Base-by-base conservation (phyloP, 2,888 invertebrate species). In the Trachelus iudaicus region DNA sequence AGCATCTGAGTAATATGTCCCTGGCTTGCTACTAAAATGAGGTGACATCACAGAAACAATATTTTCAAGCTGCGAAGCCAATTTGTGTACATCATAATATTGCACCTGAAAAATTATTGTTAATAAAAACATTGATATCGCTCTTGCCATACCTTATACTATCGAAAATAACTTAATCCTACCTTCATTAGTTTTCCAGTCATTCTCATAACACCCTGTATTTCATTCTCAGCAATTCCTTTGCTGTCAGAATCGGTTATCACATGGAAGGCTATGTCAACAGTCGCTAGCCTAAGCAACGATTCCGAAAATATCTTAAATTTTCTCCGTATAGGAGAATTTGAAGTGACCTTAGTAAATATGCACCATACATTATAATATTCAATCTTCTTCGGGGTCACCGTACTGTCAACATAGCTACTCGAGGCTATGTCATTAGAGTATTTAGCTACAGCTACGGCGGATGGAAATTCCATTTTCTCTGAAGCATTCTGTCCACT, bases 1-100 rank as follows among this genome's bases (percentile, higher is more conserved):
- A 1, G 95, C 94, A 91, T 96, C 95, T 84, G 95, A 95, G 89
- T 96, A 97, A 87, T 97, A 96, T 4, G 95, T 94, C 77, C 94
- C 95, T 73, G 95, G 94, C 85, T 94, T 94, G 78, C 94, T 94
- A 86, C 94, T 95, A 91, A 97, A 96, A 88, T 94, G 94, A 11
- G 94, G 94, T 82, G 94, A 95, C 94, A 96, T 94, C 34, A 93
- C 93, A 37, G 93, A 91, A 4, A 96, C 94, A 83, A 96, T 94
- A 84, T 94, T 94, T 77, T 93, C 92, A 77, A 96, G 92, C 84
- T 93, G 92, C 34, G 91, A 90, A 0, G 94, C 94, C 82, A 95
- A 92, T 76, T 93, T 91, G 83, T 94, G 93, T 35, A 95, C 93
- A 90, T 96, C 93, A 83, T 96, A 94, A 86, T 94, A 94, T 77